Conservation (phyloP, 2,888 invertebrate species). For the Drosophila paucipuncta region DNA sequence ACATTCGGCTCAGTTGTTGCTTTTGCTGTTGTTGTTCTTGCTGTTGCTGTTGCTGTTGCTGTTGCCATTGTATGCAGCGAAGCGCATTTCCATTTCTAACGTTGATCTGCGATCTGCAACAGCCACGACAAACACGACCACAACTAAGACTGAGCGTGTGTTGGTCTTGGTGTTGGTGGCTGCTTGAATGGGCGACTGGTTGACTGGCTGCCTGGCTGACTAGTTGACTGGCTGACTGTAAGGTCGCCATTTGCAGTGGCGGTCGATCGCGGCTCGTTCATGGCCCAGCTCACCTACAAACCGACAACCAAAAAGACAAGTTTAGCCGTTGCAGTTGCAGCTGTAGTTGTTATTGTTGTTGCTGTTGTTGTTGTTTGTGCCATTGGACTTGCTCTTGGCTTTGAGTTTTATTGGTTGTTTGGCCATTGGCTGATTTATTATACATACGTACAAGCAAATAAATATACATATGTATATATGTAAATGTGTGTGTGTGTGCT, state of each 20-base stretch:
- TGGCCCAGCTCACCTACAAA: conserved; percentile 84
- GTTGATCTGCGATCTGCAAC: conserved; percentile 75
- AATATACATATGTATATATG: neutral
- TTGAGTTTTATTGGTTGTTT: conserved; percentile 74
- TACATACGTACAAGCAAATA: conserved; percentile 30
- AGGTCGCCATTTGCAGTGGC: conserved; percentile 71
- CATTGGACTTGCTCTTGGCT: conserved; percentile 81
- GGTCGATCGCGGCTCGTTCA: conserved; percentile 70
- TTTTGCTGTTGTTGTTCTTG: conserved; percentile 38
- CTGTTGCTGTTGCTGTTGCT: conserved; percentile 22
- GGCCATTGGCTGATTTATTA: conserved; percentile 79
- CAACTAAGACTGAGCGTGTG: conserved; percentile 28
- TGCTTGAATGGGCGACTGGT: conserved; percentile 51
- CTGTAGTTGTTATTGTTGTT: conserved; percentile 13
- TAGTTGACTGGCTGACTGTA: conserved; percentile 44
- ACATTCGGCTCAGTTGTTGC: conserved; percentile 69
- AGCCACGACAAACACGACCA: conserved; percentile 60
- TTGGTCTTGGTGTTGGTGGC: conserved; percentile 34
- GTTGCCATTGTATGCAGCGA: conserved; percentile 77
- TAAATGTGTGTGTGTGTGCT: neutral
- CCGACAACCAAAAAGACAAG: conserved; percentile 68
- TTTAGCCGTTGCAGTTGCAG: conserved; percentile 43
- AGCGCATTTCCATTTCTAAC: conserved; percentile 83
- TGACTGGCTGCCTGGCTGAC: conserved; percentile 33
- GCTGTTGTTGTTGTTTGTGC: conserved; percentile 49